Percentiles rank a stretch among this genome's conserved stretches.
These are phyloP conservation scores for Scaptomyza polygonia DNA, from an alignment of 2,888 invertebrate species.

Conservation along the genomic window DNA sequence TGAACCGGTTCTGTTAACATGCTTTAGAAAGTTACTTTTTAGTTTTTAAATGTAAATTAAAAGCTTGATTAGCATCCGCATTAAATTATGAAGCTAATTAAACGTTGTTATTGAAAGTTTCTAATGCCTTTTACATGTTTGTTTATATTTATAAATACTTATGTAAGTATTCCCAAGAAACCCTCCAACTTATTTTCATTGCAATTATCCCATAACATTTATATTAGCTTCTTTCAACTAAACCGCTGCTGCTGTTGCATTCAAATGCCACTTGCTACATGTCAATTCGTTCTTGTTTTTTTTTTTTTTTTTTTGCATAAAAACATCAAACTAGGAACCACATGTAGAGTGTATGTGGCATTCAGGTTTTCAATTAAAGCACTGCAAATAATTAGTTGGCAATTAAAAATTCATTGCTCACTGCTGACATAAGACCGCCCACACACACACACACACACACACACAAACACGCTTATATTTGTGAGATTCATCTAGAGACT, in stretches of 20 bases:
- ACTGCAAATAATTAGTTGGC: constrained; percentile 72
- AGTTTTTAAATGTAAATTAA: too few species aligned
- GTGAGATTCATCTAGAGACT: too few species aligned
- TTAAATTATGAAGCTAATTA: too few species aligned
- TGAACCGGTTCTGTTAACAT: constrained; percentile 21
- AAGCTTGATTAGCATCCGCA: not conserved
- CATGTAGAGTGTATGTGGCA: constrained; percentile 21
- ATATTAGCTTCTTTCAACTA: not conserved
- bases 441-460: constrained; percentile 38
- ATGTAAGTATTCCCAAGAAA: not conserved
- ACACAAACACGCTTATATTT: constrained; percentile 6
- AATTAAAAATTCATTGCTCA: constrained; percentile 71
- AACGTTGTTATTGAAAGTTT: too few species aligned
- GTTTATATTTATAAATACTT: not conserved
- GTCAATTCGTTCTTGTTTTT: constrained; percentile 1
- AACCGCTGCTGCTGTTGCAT: not conserved
- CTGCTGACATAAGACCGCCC: constrained; percentile 40
- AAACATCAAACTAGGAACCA: constrained; percentile 25
- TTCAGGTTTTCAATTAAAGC: constrained; percentile 68
- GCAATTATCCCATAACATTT: constrained; percentile 20
- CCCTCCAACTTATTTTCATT: constrained; percentile 6
- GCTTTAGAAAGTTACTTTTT: constrained; percentile 3
- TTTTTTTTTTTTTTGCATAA: too few species aligned
- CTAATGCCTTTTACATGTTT: too few species aligned
- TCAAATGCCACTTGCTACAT: constrained; percentile 15